Percentiles rank a stretch among this genome's conserved stretches.
These are phyloP conservation scores for Lepeophtheirus salmonis DNA, from an alignment of 1,140 invertebrate genomes.

Conservation along the genomic window DNA sequence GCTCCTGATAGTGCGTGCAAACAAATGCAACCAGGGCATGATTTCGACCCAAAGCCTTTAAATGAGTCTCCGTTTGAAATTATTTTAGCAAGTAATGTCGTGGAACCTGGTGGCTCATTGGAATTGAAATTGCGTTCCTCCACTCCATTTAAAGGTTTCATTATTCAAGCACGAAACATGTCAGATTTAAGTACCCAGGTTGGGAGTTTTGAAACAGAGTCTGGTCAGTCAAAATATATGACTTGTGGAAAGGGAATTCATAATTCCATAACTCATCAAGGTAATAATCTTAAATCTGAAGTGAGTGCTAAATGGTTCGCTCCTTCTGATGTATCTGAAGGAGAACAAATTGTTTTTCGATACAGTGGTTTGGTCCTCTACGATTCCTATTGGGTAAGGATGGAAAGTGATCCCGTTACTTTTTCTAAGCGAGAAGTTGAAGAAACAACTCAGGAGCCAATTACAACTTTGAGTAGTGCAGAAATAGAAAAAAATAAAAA, in stretches of 20 bases:
- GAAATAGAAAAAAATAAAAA: neutral
- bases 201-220: neutral
- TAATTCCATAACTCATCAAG: conserved; percentile 8
- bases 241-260: conserved; percentile 14
- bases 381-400: neutral
- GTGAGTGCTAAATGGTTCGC: neutral
- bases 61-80: too few species aligned
- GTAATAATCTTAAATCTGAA: neutral
- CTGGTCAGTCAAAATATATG: conserved; percentile 5
- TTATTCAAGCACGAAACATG: neutral
- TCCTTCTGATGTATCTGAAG: neutral
- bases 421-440: neutral
- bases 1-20: too few species aligned
- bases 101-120: too few species aligned
- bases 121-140: too few species aligned
- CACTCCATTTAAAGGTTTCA: conserved; percentile 12
- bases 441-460: neutral
- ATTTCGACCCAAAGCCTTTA: too few species aligned
- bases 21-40: too few species aligned
- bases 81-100: too few species aligned
- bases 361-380: neutral
- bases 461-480: neutral
- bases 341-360: neutral
- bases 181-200: neutral
- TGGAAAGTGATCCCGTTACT: neutral